phyloP scores from a whole-genome alignment of 2,113 vertebrate species.

The Lethenteron reissneri region DNA sequence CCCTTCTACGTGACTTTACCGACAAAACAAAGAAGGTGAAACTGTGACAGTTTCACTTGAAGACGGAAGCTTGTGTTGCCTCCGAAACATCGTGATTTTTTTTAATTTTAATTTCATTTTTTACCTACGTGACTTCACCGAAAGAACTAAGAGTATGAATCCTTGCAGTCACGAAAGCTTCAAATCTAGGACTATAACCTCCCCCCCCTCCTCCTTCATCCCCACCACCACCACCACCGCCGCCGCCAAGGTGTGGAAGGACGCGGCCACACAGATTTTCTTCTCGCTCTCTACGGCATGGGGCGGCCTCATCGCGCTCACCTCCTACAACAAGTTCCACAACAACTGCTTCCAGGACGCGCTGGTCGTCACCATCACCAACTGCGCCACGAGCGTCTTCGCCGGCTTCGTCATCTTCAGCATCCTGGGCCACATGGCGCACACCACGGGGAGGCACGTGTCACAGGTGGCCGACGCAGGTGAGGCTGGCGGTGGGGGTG shows the following conservation, averaged over 20 bases:
- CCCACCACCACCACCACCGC: no score
- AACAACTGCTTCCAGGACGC: constrained; percentile 69
- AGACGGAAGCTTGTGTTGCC: no score
- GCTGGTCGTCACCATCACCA: constrained; percentile 49
- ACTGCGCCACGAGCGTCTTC: constrained; percentile 61
- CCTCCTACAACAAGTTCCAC: constrained; percentile 78
- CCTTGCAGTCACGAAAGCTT: no score
- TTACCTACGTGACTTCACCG: no score
- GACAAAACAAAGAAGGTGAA: no score
- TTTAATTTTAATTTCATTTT: no score
- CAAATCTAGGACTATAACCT: no score
- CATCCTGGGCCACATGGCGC: constrained; percentile 77
- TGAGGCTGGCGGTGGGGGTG: constrained; percentile 13
- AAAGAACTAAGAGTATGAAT: no score
- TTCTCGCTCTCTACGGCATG: constrained; percentile 63
- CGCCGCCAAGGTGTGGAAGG: constrained; percentile 57
- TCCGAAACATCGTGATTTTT: no score
- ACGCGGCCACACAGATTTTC: constrained; percentile 84
- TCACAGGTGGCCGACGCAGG: constrained; percentile 61
- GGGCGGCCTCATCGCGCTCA: constrained; percentile 61
- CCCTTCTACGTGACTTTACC: no score
- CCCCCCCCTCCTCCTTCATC: no score
- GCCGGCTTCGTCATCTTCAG: constrained; percentile 93
- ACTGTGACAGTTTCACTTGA: no score
- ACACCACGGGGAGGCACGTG: constrained; percentile 37